Evolutionary conservation across 2,888 invertebrate genomes (phyloP).

Genomic region (Megamerina dolium): DNA sequence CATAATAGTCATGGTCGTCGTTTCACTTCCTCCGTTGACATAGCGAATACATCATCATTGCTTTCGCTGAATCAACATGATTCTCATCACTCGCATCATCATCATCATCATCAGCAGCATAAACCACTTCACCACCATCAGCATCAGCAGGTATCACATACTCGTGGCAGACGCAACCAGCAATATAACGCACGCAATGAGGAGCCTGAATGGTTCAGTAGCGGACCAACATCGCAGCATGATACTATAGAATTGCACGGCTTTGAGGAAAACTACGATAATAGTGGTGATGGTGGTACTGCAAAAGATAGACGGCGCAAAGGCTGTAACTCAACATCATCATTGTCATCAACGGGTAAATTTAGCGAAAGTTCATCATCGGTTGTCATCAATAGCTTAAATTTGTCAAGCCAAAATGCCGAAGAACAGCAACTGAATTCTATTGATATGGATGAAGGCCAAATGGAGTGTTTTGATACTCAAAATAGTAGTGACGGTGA

Average conservation of each 20-base stretch:
- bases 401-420: constrained; percentile 14
- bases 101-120: too few species aligned
- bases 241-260: constrained; percentile 92
- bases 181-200: constrained; percentile 55
- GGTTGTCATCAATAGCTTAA: constrained; percentile 17
- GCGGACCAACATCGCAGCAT: constrained; percentile 82
- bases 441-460: constrained; percentile 6
- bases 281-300: constrained; percentile 14
- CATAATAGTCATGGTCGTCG: too few species aligned
- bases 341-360: constrained; percentile 6
- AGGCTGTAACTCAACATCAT: too few species aligned
- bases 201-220: constrained; percentile 88
- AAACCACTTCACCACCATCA: too few species aligned
- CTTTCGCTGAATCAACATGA: too few species aligned
- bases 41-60: too few species aligned
- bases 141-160: constrained; percentile 28
- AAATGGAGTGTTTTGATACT: constrained; percentile 7
- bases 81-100: too few species aligned
- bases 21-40: too few species aligned
- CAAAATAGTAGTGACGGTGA: constrained; percentile 10
- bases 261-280: constrained; percentile 66
- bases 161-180: constrained; percentile 28
- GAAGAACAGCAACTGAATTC: constrained; percentile 11
- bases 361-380: constrained; percentile 20
- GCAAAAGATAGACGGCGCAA: constrained; percentile 5